Percentiles rank a stretch among this genome's conserved stretches.
Evolutionary conservation across 1,140 invertebrate genomes (phyloP).

Genomic region (Zaprionus capensis): DNA sequence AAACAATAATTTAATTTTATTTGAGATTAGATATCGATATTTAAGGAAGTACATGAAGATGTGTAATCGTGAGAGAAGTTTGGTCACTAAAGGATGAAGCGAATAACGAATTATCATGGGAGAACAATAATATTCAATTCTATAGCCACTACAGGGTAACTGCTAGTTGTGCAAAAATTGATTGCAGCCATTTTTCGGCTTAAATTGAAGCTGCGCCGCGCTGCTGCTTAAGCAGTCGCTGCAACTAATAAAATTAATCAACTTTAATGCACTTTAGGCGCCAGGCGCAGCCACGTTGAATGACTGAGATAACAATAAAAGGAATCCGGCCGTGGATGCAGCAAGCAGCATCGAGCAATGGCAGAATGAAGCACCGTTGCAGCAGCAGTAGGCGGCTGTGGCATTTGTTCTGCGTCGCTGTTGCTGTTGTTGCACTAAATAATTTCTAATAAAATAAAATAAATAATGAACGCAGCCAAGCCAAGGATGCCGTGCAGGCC

Average conservation of each 20-base stretch:
- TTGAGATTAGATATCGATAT: no score
- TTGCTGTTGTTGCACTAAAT: constrained; percentile 68
- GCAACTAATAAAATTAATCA: constrained; percentile 77
- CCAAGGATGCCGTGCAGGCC: constrained; percentile 47
- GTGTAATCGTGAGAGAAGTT: background rate
- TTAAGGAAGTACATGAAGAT: no score
- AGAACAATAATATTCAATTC: background rate
- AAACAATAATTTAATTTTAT: background rate
- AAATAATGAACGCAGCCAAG: constrained; percentile 77
- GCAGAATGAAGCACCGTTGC: constrained; percentile 33
- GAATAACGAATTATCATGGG: background rate
- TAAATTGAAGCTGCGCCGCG: constrained; percentile 8
- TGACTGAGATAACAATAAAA: constrained; percentile 80
- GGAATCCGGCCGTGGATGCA: constrained; percentile 59
- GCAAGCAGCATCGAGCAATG: constrained; percentile 18
- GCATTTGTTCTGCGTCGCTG: constrained; percentile 10
- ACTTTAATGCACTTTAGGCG: constrained; percentile 71
- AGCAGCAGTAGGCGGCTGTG: background rate
- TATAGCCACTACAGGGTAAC: background rate
- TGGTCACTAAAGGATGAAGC: background rate
- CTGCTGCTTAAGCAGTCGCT: background rate
- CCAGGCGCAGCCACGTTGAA: constrained; percentile 56
- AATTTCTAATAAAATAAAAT: constrained; percentile 84
- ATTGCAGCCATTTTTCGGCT: constrained; percentile 16
- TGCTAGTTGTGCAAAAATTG: background rate